Evolutionary conservation across 2,888 invertebrate species (phyloP).

Genomic region (Pachycephus smyrnensis): DNA sequence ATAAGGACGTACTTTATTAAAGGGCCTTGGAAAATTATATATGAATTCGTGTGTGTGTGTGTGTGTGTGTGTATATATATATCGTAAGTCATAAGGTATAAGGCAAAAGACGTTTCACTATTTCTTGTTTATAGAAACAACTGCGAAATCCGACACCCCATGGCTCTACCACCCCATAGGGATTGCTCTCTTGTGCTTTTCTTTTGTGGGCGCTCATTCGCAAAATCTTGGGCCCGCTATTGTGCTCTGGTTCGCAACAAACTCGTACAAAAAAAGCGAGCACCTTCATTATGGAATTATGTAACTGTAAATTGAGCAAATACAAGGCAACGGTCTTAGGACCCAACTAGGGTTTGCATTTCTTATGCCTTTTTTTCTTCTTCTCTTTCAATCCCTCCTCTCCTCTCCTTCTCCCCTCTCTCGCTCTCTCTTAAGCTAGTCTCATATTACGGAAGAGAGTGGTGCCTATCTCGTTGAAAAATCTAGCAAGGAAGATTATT

Average conservation of each 20-base stretch:
- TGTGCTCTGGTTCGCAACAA: conserved; percentile 45
- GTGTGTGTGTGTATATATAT: background rate
- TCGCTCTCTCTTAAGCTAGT: background rate
- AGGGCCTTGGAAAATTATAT: background rate
- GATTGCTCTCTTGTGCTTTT: background rate
- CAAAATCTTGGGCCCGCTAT: conserved; percentile 47
- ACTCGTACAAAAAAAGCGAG: conserved; percentile 41
- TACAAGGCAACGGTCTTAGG: conserved; percentile 42
- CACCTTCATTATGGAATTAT: conserved; percentile 61
- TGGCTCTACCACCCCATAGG: conserved; percentile 18
- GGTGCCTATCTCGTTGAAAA: conserved; percentile 58
- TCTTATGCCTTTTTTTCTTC: conserved; percentile 36
- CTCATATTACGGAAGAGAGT: conserved; percentile 51
- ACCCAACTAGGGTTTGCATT: conserved; percentile 48
- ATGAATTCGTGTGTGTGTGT: background rate
- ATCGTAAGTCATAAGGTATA: background rate
- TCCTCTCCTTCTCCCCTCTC: conserved; percentile 14
- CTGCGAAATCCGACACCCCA: conserved; percentile 47
- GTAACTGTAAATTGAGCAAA: conserved; percentile 65
- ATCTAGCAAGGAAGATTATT: conserved; percentile 40
- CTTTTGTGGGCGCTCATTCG: conserved; percentile 50
- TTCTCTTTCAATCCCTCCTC: conserved; percentile 25
- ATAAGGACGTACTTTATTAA: background rate
- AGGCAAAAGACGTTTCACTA: background rate
- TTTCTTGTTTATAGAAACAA: conserved; percentile 24